A percentile compares a stretch with the other conserved stretches of the same genome.
These are phyloP conservation scores for Pammene fasciana DNA, from an alignment of 2,888 invertebrate species.

Conservation along the genomic window DNA sequence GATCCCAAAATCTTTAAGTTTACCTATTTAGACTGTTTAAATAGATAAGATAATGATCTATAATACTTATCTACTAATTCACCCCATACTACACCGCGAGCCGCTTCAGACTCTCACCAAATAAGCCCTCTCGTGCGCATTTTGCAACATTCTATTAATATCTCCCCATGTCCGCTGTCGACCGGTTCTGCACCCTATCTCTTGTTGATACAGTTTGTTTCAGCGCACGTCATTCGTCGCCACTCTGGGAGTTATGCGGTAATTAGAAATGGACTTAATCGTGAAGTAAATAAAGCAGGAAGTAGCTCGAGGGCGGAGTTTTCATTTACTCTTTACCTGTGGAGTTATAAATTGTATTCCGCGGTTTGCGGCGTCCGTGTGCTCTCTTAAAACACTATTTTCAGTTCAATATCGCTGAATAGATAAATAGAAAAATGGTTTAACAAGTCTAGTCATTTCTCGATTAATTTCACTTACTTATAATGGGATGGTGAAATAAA, in stretches of 20 bases:
- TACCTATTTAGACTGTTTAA: no score
- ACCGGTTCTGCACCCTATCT: neutral
- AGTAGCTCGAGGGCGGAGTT: conserved; percentile 12
- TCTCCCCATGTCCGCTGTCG: conserved; percentile 7
- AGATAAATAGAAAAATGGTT: no score
- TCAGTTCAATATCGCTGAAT: neutral
- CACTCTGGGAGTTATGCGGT: neutral
- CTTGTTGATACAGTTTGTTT: neutral
- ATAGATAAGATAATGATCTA: neutral
- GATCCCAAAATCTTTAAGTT: no score
- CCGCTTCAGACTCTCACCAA: conserved; percentile 62
- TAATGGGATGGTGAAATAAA: no score
- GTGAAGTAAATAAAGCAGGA: neutral
- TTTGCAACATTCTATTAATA: conserved; percentile 55
- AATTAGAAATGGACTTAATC: conserved; percentile 11
- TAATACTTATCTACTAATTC: neutral
- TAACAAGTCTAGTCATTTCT: no score
- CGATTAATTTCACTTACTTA: no score
- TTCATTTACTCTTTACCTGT: conserved; percentile 60
- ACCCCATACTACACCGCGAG: conserved; percentile 33
- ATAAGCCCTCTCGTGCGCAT: conserved; percentile 71
- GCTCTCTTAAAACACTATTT: conserved; percentile 25
- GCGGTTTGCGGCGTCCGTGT: conserved; percentile 27
- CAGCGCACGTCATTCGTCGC: neutral
- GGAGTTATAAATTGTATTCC: conserved; percentile 59